These are phyloP conservation scores for Malurus alboscapulatus DNA, from an alignment of 2,113 vertebrate genomes.

Conservation along the genomic window DNA sequence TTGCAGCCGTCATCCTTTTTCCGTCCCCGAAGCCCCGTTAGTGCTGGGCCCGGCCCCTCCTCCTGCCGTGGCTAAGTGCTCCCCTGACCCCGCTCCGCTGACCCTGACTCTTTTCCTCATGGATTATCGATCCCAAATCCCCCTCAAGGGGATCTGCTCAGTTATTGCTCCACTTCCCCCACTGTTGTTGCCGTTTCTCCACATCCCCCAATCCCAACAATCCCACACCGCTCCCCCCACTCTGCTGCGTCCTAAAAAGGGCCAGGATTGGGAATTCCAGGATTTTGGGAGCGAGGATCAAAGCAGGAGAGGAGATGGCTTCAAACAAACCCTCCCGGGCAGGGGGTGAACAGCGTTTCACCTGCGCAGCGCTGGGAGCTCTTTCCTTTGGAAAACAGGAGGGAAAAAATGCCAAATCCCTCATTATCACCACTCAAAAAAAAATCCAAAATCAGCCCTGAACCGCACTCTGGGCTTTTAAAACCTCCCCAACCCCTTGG, in stretches of 20 bases:
- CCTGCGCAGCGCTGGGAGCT: neutral
- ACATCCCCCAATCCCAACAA: accelerated
- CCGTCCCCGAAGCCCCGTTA: neutral
- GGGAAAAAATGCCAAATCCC: accelerated
- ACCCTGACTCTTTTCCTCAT: neutral
- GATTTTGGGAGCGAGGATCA: neutral
- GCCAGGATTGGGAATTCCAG: neutral
- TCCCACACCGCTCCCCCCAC: accelerated
- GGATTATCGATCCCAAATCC: neutral
- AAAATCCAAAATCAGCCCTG: neutral
- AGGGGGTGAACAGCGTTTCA: accelerated
- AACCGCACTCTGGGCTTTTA: accelerated
- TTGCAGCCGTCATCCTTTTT: neutral
- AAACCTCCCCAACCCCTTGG: neutral
- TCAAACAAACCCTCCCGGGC: neutral
- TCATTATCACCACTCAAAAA: neutral
- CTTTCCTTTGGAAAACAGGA: neutral
- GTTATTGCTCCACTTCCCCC: accelerated
- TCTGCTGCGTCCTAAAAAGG: accelerated
- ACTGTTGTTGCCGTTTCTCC: neutral
- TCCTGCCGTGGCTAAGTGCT: neutral
- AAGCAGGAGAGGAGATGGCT: neutral
- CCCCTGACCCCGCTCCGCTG: neutral
- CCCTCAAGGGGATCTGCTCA: accelerated
- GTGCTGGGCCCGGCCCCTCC: accelerated